These are phyloP conservation scores for Pogona vitticeps DNA, from an alignment of 2,113 vertebrate genomes.

Conservation along the genomic window DNA sequence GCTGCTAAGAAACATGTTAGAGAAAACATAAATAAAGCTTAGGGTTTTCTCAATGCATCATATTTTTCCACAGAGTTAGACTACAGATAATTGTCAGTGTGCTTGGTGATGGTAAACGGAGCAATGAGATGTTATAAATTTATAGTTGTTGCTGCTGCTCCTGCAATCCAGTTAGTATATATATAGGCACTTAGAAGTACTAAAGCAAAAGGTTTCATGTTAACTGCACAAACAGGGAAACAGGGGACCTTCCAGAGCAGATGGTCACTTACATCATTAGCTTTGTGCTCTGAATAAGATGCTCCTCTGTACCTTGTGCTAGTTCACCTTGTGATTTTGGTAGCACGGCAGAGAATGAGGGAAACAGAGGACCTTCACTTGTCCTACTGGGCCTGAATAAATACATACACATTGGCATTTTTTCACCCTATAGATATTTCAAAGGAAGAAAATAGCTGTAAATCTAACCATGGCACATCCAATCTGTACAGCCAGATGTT, in stretches of 20 bases:
- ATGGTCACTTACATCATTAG: too few species aligned
- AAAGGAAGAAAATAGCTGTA: not conserved
- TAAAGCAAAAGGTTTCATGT: not conserved
- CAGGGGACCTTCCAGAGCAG: too few species aligned
- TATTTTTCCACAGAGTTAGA: constrained; percentile 47
- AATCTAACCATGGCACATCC: not conserved
- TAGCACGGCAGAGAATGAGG: not conserved
- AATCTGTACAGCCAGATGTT: constrained; percentile 18
- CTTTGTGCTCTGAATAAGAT: too few species aligned
- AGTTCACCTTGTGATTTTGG: not conserved
- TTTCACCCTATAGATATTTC: not conserved
- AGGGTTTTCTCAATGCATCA: constrained; percentile 37
- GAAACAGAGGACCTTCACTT: not conserved
- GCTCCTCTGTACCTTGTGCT: too few species aligned
- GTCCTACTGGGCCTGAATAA: not conserved
- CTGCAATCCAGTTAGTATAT: not conserved
- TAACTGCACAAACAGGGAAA: too few species aligned
- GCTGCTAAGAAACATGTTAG: constrained; percentile 33
- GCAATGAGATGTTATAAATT: constrained; percentile 42
- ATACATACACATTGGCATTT: not conserved
- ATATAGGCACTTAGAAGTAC: too few species aligned
- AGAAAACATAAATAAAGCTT: constrained; percentile 46
- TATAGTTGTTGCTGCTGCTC: not conserved
- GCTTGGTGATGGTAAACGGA: not conserved
- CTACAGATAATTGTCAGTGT: constrained; percentile 17